Percentiles rank a stretch among this genome's conserved stretches.
Conservation (phyloP, 2,888 invertebrate species). For the Eugnorisma glareosa region DNA sequence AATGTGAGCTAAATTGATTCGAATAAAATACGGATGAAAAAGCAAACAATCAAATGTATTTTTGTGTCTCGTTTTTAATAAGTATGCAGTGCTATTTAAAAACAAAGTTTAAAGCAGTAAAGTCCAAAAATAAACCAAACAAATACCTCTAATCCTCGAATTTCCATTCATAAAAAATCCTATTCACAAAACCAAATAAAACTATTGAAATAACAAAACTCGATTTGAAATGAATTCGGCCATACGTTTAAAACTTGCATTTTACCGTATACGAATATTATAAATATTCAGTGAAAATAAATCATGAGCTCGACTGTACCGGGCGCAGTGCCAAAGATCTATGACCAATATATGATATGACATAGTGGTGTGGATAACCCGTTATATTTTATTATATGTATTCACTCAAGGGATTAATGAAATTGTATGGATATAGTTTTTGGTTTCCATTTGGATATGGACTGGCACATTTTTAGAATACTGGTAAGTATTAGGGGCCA, state of each 20-base stretch:
- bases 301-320: constrained; percentile 38
- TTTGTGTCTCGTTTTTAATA: too few relatives aligned
- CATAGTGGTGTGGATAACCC: constrained; percentile 25
- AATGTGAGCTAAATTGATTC: too few relatives aligned
- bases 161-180: neutral
- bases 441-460: neutral
- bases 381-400: constrained; percentile 26
- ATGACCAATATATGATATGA: constrained; percentile 53
- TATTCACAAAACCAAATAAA: constrained; percentile 17
- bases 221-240: constrained; percentile 25
- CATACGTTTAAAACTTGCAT: constrained; percentile 38
- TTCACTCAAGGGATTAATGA: constrained; percentile 21
- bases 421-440: neutral
- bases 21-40: too few relatives aligned
- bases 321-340: constrained; percentile 54
- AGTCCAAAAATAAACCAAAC: neutral
- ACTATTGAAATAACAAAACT: constrained; percentile 20
- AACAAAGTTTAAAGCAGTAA: too few relatives aligned
- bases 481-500: neutral
- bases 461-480: neutral
- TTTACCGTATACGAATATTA: constrained; percentile 32
- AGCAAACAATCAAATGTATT: too few relatives aligned
- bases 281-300: constrained; percentile 49
- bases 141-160: neutral
- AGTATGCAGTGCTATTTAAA: too few relatives aligned